These are phyloP conservation scores for Meliscaeva auricollis DNA, from an alignment of 2,888 invertebrate genomes.

Conservation along the genomic window DNA sequence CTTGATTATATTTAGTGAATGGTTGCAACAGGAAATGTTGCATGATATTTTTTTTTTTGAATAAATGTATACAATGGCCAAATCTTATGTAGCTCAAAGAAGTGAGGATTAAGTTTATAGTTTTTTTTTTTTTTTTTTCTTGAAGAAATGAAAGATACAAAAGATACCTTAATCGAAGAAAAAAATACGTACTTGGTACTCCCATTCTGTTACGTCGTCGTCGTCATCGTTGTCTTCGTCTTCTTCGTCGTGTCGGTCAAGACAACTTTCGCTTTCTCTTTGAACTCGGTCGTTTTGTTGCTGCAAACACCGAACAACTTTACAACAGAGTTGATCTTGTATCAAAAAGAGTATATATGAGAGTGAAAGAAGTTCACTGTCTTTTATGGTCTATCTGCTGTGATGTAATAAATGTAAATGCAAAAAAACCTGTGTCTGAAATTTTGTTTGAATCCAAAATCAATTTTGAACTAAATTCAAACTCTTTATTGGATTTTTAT, in stretches of 20 bases:
- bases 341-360: conserved; percentile 52
- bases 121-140: background rate
- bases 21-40: conserved; percentile 36
- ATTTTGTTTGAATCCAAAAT: too few relatives aligned
- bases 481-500: conserved; percentile 31
- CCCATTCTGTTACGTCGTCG: conserved; percentile 31
- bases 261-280: conserved; percentile 83
- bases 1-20: conserved; percentile 18
- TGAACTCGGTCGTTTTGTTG: conserved; percentile 48
- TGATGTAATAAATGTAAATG: conserved; percentile 50
- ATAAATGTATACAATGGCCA: background rate
- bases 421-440: conserved; percentile 12
- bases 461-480: background rate
- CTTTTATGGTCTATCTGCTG: conserved; percentile 19
- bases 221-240: conserved; percentile 34
- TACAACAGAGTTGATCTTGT: conserved; percentile 65
- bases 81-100: conserved; percentile 1
- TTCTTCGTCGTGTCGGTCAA: conserved; percentile 46
- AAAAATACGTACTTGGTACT: conserved; percentile 10
- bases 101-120: conserved; percentile 2
- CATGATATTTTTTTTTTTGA: conserved; percentile 13
- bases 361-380: conserved; percentile 65
- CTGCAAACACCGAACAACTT: conserved; percentile 40
- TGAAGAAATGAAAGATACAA: conserved; percentile 2
- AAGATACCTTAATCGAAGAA: conserved; percentile 18